Conservation (phyloP, 2,888 invertebrate species). For the Himalopsyche tibetana region DNA sequence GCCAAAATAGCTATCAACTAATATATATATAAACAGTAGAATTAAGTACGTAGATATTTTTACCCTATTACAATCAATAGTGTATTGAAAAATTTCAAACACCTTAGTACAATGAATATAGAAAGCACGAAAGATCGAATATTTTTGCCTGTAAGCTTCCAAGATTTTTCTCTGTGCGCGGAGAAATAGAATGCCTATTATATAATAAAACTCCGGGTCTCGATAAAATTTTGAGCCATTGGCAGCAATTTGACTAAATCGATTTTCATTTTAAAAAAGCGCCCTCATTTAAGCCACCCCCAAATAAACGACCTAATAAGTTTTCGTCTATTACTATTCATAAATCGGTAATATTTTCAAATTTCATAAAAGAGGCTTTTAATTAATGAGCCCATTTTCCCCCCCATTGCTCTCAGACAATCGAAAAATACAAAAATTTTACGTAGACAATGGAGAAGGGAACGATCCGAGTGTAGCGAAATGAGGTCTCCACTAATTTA, state of each 20-base stretch:
- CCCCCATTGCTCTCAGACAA: constrained; percentile 63
- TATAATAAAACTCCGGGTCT: not conserved
- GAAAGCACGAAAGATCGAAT: too few relatives aligned
- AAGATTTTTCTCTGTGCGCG: too few relatives aligned
- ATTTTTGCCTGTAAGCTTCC: too few relatives aligned
- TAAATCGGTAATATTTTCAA: constrained; percentile 44
- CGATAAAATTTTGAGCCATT: constrained; percentile 18
- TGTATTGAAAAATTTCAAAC: too few relatives aligned
- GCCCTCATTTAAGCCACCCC: constrained; percentile 24
- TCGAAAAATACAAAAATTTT: constrained; percentile 61
- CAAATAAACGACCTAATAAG: constrained; percentile 34
- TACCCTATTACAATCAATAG: too few relatives aligned
- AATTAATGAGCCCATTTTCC: constrained; percentile 65
- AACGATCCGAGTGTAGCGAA: constrained; percentile 62
- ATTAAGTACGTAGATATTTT: too few relatives aligned
- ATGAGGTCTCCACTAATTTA: constrained; percentile 47
- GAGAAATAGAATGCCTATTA: too few relatives aligned
- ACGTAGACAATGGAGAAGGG: constrained; percentile 49
- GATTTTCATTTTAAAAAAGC: constrained; percentile 37
- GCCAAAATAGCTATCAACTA: too few relatives aligned
- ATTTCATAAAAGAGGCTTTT: constrained; percentile 50
- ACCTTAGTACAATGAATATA: too few relatives aligned
- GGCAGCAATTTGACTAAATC: constrained; percentile 24
- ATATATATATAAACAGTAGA: too few relatives aligned
- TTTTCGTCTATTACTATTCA: constrained; percentile 31